Evolutionary conservation across 2,888 invertebrate genomes (phyloP), one percentile per base, ranked within the genome.

Genomic region (Drosophila neonasuta): DNA sequence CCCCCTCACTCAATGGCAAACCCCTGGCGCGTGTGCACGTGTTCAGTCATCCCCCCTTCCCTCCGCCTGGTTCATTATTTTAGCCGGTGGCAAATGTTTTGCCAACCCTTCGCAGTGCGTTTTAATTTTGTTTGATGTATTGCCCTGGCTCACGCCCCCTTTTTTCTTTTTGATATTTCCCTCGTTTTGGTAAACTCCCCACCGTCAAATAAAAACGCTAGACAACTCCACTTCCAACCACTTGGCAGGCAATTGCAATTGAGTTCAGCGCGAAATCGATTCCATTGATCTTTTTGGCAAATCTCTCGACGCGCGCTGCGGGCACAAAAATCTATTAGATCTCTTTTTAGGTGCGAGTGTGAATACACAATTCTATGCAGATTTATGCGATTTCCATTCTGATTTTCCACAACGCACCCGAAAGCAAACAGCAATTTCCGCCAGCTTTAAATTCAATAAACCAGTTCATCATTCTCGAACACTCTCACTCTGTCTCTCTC

Each of bases 51-150:
- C 41, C 34, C 15, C 17, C 17, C 8, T n/a, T 11, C 17, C 29
- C 2, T 15, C 15, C 49, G 41, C 58, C 44, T 24, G 57, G 74
- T 85, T 82, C 85, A 86, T 82, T 82, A 82, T 75, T 85, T 74
- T 71, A 50, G 70, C 71, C 71, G 41, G 29, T 60, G 62, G 71
- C 71, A 79, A 56, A 68, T 73, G 74, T 74, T 79, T 64, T 79
- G 58, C 59, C 48, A 59, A 68, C 48, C 79, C 77, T 73, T 77
- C 62, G 55, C 57, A 67, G 50, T 73, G 79, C 64, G 85, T 79
- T 86, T 86, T 87, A 80, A 87, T 84, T 87, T 84, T 74, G 73
- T 87, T 84, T 84, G 84, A 84, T 87, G 86, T 84, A 77, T 74
- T 62, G 69, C 54, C 58, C 54, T 24, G 48, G 44, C 46, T 20